These are phyloP conservation scores for Pseudomugil tenellus DNA, from an alignment of 2,797 vertebrate species.

Conservation along the genomic window DNA sequence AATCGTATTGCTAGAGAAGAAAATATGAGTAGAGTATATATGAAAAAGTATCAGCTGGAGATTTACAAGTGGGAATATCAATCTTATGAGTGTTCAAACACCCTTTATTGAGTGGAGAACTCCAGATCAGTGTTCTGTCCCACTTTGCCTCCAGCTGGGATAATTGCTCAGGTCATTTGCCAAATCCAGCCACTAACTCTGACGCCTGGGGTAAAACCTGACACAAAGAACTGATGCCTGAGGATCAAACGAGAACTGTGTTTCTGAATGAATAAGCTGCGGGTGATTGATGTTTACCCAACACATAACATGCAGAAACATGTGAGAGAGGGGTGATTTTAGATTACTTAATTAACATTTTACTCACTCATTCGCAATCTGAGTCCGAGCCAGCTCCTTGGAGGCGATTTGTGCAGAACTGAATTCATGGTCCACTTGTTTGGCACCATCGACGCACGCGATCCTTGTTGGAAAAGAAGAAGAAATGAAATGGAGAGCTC, in stretches of 20 bases:
- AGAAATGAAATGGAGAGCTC: neutral
- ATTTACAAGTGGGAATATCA: slow-evolving; percentile 41
- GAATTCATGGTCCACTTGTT: slow-evolving; percentile 79
- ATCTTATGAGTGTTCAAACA: slow-evolving; percentile 37
- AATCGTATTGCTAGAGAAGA: neutral
- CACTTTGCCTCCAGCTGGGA: slow-evolving; percentile 47
- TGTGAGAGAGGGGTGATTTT: neutral
- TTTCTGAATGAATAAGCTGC: neutral
- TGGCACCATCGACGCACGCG: slow-evolving; percentile 77
- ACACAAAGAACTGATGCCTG: slow-evolving; percentile 42
- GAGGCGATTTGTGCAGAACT: slow-evolving; percentile 71
- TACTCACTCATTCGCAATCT: slow-evolving; percentile 77
- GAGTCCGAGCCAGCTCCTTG: slow-evolving; percentile 79
- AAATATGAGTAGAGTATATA: slow-evolving; percentile 28
- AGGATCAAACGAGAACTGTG: slow-evolving; percentile 54
- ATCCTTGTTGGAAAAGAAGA: slow-evolving; percentile 11
- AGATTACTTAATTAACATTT: neutral
- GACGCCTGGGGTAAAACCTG: slow-evolving; percentile 26
- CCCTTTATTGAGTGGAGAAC: slow-evolving; percentile 27
- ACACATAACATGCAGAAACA: neutral
- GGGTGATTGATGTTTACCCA: neutral
- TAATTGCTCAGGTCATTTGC: slow-evolving; percentile 51
- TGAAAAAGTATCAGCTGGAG: slow-evolving; percentile 19
- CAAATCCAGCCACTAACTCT: slow-evolving; percentile 57
- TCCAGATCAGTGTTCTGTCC: slow-evolving; percentile 42